These are phyloP conservation scores for Brachionus plicatilis DNA, from an alignment of 1,140 invertebrate species.

Conservation along the genomic window DNA sequence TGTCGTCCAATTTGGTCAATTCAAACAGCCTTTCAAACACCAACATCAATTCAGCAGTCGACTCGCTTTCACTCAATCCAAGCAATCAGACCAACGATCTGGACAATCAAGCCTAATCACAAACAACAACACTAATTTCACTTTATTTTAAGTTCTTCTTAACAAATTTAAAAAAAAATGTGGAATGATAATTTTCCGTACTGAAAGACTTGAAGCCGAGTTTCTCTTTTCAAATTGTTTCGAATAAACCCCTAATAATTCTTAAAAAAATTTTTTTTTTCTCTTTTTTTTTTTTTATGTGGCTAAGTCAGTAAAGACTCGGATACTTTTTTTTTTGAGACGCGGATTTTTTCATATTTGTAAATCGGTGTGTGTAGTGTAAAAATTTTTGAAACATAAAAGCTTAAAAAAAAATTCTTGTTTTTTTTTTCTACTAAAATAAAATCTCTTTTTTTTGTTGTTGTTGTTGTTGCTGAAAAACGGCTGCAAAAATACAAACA, in stretches of 20 bases:
- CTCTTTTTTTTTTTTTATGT: neutral
- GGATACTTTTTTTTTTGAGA: neutral
- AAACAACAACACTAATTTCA: neutral
- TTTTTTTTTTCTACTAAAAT: neutral
- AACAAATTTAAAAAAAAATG: neutral
- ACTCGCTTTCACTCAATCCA: constrained; percentile 29
- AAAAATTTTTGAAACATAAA: constrained; percentile 7
- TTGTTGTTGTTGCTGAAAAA: neutral
- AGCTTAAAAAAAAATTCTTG: constrained; percentile 1
- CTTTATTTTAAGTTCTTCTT: neutral
- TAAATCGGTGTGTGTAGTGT: constrained; percentile 35
- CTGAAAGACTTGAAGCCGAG: neutral
- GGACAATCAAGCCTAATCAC: neutral
- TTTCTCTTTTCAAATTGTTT: neutral
- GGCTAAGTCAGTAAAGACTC: constrained; percentile 31
- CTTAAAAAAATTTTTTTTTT: no score
- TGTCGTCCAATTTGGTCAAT: constrained; percentile 20
- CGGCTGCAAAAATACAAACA: neutral
- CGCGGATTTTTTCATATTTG: constrained; percentile 26
- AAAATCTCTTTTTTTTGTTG: neutral
- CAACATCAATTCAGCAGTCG: constrained; percentile 35
- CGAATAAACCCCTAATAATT: neutral
- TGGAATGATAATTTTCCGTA: constrained; percentile 23
- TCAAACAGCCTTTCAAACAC: neutral
- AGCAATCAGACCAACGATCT: constrained; percentile 8